phyloP scores from a whole-genome alignment of 2,113 vertebrate species.

The Peucedramus taeniatus region DNA sequence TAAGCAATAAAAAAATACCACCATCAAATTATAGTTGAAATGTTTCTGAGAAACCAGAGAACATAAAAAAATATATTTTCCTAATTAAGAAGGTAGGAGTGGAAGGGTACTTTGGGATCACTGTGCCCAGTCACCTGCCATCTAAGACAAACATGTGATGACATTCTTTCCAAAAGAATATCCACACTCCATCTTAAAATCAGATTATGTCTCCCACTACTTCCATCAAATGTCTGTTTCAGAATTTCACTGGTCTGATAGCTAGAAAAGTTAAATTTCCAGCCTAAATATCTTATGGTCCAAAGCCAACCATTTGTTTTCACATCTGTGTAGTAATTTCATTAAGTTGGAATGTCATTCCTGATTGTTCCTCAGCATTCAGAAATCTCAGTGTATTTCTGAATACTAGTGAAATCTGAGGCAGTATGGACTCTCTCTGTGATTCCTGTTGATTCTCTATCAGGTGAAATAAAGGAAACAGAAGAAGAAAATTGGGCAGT shows the following conservation, averaged over 20 bases:
- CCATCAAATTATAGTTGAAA: slow-evolving; percentile 18
- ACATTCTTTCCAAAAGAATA: background rate
- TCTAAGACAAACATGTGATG: background rate
- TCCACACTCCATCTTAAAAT: background rate
- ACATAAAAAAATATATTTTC: background rate
- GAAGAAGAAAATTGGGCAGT: background rate
- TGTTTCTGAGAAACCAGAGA: background rate
- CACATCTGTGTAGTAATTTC: background rate
- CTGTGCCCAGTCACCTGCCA: background rate
- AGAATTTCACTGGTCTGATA: background rate
- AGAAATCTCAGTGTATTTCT: background rate
- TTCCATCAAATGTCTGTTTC: background rate
- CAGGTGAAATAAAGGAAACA: background rate
- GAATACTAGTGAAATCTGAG: background rate
- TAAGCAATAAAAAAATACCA: background rate
- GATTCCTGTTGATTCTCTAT: background rate
- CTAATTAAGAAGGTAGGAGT: background rate
- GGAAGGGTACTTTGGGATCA: background rate
- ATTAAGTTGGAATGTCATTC: background rate
- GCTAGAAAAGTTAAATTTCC: background rate
- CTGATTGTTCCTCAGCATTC: background rate
- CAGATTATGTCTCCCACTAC: background rate
- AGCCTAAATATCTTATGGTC: background rate
- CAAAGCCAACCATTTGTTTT: background rate
- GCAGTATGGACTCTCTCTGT: background rate